Evolutionary conservation across 2,888 invertebrate species (phyloP).

Genomic region (Rhagonycha fulva): DNA sequence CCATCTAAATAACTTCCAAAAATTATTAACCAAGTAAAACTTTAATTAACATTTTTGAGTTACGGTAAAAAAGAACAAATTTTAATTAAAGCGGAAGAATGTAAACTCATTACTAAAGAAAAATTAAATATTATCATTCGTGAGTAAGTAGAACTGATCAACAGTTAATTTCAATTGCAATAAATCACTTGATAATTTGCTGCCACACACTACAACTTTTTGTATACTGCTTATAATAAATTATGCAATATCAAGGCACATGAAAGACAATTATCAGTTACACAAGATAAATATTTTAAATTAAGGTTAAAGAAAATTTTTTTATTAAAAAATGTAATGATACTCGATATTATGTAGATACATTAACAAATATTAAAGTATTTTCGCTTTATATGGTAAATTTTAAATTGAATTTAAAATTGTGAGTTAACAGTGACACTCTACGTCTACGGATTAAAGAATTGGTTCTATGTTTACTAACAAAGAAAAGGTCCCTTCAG

Average conservation of each 20-base stretch:
- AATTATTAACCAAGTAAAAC: not conserved
- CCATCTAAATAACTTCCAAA: not conserved
- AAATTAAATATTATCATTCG: not conserved
- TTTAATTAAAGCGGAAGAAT: not conserved
- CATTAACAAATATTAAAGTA: not conserved
- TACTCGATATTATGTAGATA: not conserved
- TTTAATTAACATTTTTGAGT: not conserved
- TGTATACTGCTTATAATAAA: not conserved
- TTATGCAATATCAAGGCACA: not conserved
- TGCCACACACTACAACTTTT: not conserved
- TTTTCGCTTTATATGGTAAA: not conserved
- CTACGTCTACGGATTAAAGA: not conserved
- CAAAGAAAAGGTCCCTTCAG: too few relatives aligned
- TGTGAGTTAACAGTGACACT: not conserved
- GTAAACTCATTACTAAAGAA: not conserved
- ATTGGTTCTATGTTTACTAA: not conserved
- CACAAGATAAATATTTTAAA: not conserved
- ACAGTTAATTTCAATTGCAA: not conserved
- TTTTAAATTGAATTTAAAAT: not conserved
- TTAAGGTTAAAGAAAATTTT: not conserved
- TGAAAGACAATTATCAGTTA: not conserved
- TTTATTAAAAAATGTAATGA: not conserved
- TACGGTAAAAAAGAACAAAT: not conserved
- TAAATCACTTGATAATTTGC: not conserved
- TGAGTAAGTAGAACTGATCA: not conserved